Evolutionary conservation across 2,113 vertebrate species (phyloP), one percentile per base, ranked within the genome.

Genomic region (Aphyosemion australe): DNA sequence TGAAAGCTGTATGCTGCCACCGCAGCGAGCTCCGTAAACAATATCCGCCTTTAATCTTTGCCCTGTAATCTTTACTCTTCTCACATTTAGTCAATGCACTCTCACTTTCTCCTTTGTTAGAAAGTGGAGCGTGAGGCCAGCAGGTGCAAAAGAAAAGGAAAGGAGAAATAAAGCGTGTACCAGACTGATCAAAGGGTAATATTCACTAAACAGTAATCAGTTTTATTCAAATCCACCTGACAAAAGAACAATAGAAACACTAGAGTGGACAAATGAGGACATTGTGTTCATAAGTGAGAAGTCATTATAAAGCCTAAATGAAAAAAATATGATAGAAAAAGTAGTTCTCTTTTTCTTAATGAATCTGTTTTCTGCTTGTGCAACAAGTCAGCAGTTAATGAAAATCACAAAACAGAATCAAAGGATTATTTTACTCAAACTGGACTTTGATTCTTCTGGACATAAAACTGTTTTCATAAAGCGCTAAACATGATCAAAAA

Each of bases 11-110:
- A 82, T 74, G 89, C 78, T 73, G 85, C 69, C 73, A 74, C 79
- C 85, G 73, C 74, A 48, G 78, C 68, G 58, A 80, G 65, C 78
- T 90, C 59, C 75, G 86, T 90, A 89, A 87, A 90, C 88, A 86
- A 62, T 56, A 60, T 67, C 69, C 31, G 42, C 84, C 85, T 91
- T 92, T 91, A 91, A 92, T 92, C 91, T 88, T 74, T 80, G 77
- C 68, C 54, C 74, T 60, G 56, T 82, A 88, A 88, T 90, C 86
- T 89, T 85, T 77, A 70, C 85, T 83, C 68, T 60, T 76, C 78
- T 75, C 82, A 80, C 81, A 77, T 88, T 86, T 80, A 84, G 88
- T 89, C 83, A 78, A 88, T 91, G 77, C 65, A 65, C 78, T 78
- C 73, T 81, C 79, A 61, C 88, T 91, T 88, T 91, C 84, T 90